These are phyloP conservation scores for Pangasius larnaudii DNA, from an alignment of 2,797 vertebrate genomes.

Conservation along the genomic window DNA sequence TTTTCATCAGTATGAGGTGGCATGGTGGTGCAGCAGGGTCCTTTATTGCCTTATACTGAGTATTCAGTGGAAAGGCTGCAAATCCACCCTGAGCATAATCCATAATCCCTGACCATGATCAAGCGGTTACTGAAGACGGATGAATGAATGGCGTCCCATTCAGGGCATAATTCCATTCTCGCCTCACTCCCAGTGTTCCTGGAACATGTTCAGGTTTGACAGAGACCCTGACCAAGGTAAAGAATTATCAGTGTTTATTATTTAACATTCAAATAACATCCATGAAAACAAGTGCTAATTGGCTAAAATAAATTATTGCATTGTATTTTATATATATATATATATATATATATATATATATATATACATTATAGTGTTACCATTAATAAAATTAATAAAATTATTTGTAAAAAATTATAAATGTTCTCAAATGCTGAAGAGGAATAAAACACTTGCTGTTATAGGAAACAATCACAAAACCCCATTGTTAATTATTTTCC, in stretches of 20 bases:
- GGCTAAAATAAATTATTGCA: background rate
- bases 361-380: background rate
- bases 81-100: background rate
- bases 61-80: no score
- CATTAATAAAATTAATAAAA: no score
- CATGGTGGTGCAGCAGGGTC: background rate
- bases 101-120: background rate
- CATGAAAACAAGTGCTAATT: background rate
- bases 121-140: no score
- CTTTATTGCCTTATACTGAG: background rate
- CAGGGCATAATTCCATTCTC: no score
- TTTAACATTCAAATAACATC: background rate
- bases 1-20: background rate
- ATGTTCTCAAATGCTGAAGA: background rate
- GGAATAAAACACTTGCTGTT: background rate
- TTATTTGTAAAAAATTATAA: background rate
- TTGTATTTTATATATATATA: background rate
- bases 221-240: background rate
- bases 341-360: no score
- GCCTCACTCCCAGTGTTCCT: no score
- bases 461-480: background rate
- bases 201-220: background rate
- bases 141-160: no score
- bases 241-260: background rate
- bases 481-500: background rate